phyloP scores from a whole-genome alignment of 2,888 invertebrate species.

The Petrolisthes manimaculis region DNA sequence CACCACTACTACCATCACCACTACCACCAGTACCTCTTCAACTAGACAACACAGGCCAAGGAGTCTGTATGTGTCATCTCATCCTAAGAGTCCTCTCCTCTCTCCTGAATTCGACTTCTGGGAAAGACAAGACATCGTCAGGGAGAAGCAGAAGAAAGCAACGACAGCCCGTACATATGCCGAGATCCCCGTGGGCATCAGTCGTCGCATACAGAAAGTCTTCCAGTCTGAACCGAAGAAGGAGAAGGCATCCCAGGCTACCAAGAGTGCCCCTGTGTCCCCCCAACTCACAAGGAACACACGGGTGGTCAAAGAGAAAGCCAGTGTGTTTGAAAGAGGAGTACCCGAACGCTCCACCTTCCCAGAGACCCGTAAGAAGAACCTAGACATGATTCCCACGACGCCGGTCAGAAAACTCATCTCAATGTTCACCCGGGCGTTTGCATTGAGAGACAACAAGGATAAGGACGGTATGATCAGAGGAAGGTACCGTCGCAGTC shows the following conservation, averaged over 20 bases:
- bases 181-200: conserved; percentile 54
- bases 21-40: too few relatives aligned
- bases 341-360: conserved; percentile 31
- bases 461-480: conserved; percentile 7
- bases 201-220: conserved; percentile 35
- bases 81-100: conserved; percentile 35
- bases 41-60: conserved; percentile 11
- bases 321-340: conserved; percentile 51
- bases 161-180: conserved; percentile 17
- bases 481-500: conserved; percentile 18
- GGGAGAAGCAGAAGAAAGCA: conserved; percentile 12
- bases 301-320: conserved; percentile 40
- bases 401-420: conserved; percentile 55
- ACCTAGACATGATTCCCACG: conserved; percentile 35
- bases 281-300: conserved; percentile 33
- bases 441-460: conserved; percentile 40
- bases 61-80: conserved; percentile 41
- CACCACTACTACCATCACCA: too few relatives aligned
- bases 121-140: conserved; percentile 37
- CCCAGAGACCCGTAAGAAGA: conserved; percentile 38
- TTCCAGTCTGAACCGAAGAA: conserved; percentile 30
- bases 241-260: conserved; percentile 2
- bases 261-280: conserved; percentile 56
- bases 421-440: conserved; percentile 51
- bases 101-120: conserved; percentile 47